A percentile compares a stretch with the other conserved stretches of the same genome.
These are phyloP conservation scores for human (Homo sapiens) DNA, from an alignment of 2,113 vertebrate species.

Conservation along the genomic window DNA sequence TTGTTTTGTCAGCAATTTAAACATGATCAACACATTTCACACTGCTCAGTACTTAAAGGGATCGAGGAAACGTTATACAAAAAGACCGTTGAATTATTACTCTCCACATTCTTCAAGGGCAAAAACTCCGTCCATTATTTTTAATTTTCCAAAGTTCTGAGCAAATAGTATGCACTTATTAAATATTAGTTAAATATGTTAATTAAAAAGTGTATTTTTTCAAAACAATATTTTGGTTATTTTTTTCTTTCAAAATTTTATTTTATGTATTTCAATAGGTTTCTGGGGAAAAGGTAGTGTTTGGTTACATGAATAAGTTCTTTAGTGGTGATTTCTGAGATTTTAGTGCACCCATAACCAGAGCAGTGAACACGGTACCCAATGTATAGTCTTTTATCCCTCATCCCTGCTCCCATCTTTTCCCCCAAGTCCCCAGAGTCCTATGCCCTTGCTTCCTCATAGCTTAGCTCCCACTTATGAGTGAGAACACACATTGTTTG, in stretches of 20 bases:
- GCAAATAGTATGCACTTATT: not conserved
- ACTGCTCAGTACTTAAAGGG: not conserved
- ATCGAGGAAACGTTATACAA: not conserved
- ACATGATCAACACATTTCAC: not conserved
- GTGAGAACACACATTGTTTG: too few species aligned
- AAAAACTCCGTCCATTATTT: not conserved
- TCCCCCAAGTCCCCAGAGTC: too few species aligned
- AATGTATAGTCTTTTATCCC: too few species aligned
- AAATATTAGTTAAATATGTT: not conserved
- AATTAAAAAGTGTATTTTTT: not conserved
- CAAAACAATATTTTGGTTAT: not conserved
- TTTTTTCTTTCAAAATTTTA: not conserved
- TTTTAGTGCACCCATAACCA: too few species aligned
- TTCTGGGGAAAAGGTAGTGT: too few species aligned
- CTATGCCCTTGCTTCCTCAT: too few species aligned
- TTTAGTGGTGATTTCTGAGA: too few species aligned
- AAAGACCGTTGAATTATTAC: not conserved
- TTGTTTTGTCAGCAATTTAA: not conserved
- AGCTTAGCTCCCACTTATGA: too few species aligned
- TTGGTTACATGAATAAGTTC: too few species aligned
- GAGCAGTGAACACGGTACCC: too few species aligned
- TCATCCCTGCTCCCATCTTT: too few species aligned
- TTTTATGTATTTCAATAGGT: too few species aligned
- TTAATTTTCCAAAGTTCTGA: not conserved
- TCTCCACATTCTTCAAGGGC: not conserved